Evolutionary conservation across 2,797 vertebrate genomes (phyloP).

Genomic region (Periophthalmus magnuspinnatus): DNA sequence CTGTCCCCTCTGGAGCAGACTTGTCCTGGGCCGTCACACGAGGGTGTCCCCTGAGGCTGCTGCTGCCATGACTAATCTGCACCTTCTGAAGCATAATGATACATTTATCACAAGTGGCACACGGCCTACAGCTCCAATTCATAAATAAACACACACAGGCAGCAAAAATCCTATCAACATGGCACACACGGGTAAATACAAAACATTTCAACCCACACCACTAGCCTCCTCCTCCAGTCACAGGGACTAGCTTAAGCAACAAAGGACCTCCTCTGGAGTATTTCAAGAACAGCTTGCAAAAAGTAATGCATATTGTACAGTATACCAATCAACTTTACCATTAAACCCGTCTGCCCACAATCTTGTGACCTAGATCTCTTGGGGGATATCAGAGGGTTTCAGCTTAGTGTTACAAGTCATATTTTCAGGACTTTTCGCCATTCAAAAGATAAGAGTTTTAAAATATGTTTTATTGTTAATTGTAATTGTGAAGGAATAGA

Average conservation of each 20-base stretch:
- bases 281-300: conserved; percentile 31
- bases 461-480: too few relatives aligned
- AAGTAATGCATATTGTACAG: conserved; percentile 14
- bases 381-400: too few relatives aligned
- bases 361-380: background rate
- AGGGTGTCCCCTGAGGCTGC: conserved; percentile 25
- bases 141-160: conserved; percentile 20
- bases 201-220: conserved; percentile 30
- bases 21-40: conserved; percentile 29
- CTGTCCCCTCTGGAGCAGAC: conserved; percentile 11
- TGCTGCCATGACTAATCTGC: conserved; percentile 60
- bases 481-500: too few relatives aligned
- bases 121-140: conserved; percentile 35
- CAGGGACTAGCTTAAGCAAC: conserved; percentile 37
- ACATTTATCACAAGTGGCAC: conserved; percentile 57
- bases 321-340: background rate
- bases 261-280: conserved; percentile 38
- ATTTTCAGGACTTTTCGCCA: too few relatives aligned
- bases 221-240: too few relatives aligned
- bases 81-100: conserved; percentile 55
- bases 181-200: conserved; percentile 8
- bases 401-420: too few relatives aligned
- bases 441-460: too few relatives aligned
- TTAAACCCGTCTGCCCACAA: background rate
- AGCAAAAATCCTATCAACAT: conserved; percentile 12